Base-by-base conservation (phyloP, 2,797 vertebrate species). In the Acipenser transmontanus region DNA sequence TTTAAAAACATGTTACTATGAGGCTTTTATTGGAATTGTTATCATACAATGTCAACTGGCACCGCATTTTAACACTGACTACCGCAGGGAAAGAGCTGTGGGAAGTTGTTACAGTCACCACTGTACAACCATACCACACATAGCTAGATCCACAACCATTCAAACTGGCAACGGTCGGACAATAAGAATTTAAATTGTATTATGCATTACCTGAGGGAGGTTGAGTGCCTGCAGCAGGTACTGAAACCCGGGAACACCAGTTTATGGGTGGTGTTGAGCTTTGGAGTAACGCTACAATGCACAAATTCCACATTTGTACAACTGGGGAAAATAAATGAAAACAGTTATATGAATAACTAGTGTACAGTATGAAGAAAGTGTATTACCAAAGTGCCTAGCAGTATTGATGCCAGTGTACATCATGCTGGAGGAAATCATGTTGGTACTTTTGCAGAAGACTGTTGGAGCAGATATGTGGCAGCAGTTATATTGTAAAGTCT, bases 51-150 rank as follows among this genome's bases (percentile, higher is more conserved):
- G 34, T 34, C 34, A 34, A 34, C 69, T 69, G 64, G 54, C 68
- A 69, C 49, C 7, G 71, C 63, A 70, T 69, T 62, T 65, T 72
- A 52, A 72, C 73, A 69, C 49, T 2, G 68, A 70, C 66, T 64
- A 74, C 69, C 80, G 71, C 59, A 64, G 69, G 66, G 70, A 69
- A 65, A 63, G 11, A 7, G 69, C 68, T 73, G 49, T 47, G 68
- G 74, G 69, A 64, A 69, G 67, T 61, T 47, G 72, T 66, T 78
- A 66, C 65, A 56, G 69, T 66, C 70, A 66, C 59, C 57, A 49
- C 4, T 34, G 34, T 34, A 4, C 4, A 4, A 34, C 34, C 34
- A 34, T 34, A 34, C 34, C 34, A 34, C 34, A 34, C 34, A 34
- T 34, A 34, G 34, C 2, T 34, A 34, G 34, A 34, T 4, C 34